These are phyloP conservation scores for Cyclophora albipunctata DNA, from an alignment of 2,888 invertebrate species.

Conservation along the genomic window DNA sequence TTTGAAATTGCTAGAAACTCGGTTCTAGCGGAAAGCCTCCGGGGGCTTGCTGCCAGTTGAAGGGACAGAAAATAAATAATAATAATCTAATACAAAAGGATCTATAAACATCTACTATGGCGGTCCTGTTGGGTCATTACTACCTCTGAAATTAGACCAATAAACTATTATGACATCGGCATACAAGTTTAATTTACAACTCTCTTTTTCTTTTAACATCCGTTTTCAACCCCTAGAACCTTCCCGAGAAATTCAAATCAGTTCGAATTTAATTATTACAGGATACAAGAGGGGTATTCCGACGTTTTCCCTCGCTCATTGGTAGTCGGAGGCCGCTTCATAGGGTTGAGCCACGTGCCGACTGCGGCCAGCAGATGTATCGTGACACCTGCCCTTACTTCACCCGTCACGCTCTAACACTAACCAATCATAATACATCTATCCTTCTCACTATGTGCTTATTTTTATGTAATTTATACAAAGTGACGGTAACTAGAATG, in stretches of 20 bases:
- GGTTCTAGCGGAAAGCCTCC: too few relatives aligned
- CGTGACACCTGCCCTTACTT: slow-evolving; percentile 71
- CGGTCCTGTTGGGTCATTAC: not conserved
- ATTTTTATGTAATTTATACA: slow-evolving; percentile 75
- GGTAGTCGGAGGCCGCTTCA: slow-evolving; percentile 49
- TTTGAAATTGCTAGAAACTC: too few relatives aligned
- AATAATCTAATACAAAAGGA: too few relatives aligned
- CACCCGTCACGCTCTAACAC: slow-evolving; percentile 55
- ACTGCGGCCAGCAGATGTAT: slow-evolving; percentile 64
- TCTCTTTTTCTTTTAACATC: not conserved
- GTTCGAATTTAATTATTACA: slow-evolving; percentile 32
- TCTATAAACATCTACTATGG: too few relatives aligned
- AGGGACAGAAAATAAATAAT: too few relatives aligned
- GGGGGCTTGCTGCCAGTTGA: too few relatives aligned
- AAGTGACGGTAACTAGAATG: slow-evolving; percentile 72
- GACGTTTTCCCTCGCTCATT: slow-evolving; percentile 48
- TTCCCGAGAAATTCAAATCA: slow-evolving; percentile 17
- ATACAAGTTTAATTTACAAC: too few relatives aligned
- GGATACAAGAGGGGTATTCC: slow-evolving; percentile 43
- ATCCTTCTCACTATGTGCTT: slow-evolving; percentile 60
- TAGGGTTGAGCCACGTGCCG: slow-evolving; percentile 72
- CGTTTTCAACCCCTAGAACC: slow-evolving; percentile 2
- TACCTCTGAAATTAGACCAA: not conserved
- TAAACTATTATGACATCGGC: slow-evolving; percentile 1
- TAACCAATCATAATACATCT: slow-evolving; percentile 36